Evolutionary conservation across 2,888 invertebrate species (phyloP).

Genomic region (Gymnosoma rotundatum): DNA sequence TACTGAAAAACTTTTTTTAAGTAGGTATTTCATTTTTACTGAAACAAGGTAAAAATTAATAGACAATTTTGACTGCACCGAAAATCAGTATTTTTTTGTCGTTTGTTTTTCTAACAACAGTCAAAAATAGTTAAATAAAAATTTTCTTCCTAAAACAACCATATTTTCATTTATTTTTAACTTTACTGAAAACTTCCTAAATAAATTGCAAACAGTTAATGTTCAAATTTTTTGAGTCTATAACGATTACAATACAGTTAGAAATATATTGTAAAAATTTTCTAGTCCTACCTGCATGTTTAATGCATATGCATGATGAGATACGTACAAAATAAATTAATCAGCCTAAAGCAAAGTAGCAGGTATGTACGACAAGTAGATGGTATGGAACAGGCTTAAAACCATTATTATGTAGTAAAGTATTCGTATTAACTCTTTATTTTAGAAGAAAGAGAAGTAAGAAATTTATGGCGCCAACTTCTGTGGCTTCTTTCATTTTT

Average conservation of each 20-base stretch:
- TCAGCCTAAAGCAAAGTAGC: conserved; percentile 49
- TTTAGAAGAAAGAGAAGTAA: conserved; percentile 33
- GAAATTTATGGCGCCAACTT: conserved; percentile 53
- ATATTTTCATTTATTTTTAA: no score
- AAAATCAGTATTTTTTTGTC: no score
- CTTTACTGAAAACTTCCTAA: no score
- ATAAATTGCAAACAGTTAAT: no score
- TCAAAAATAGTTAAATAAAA: no score
- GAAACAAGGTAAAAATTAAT: no score
- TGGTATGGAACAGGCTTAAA: conserved; percentile 4
- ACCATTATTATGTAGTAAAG: conserved; percentile 20
- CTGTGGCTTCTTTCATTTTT: conserved; percentile 48
- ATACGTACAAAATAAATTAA: conserved; percentile 45
- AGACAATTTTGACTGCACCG: no score
- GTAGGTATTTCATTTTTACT: no score
- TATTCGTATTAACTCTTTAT: conserved; percentile 9
- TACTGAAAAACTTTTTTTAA: no score
- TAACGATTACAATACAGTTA: conserved; percentile 30
- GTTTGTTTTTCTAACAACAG: no score
- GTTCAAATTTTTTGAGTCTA: no score
- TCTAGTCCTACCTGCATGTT: conserved; percentile 8
- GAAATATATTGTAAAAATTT: not conserved
- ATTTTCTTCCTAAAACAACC: no score
- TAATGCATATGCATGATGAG: conserved; percentile 46
- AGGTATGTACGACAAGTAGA: conserved; percentile 21